Evolutionary conservation across 92 coral and sea anemone species (phyloP).

Genomic region (Galaxea fascicularis): DNA sequence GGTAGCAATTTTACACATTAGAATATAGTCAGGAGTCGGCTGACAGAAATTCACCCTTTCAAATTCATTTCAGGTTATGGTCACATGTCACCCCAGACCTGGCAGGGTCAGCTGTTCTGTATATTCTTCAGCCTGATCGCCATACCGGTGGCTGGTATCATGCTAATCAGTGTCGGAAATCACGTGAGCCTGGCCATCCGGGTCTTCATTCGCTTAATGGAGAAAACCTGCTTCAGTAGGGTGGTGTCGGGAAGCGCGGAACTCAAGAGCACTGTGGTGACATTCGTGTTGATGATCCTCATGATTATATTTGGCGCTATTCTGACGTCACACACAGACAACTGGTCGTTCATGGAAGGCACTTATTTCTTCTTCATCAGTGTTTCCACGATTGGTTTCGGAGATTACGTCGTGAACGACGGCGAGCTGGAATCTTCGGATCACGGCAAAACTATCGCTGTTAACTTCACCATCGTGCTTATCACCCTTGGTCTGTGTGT

Average conservation of each 20-base stretch:
- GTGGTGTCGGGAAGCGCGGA: slow-evolving; percentile 72
- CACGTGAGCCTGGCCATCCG: slow-evolving; percentile 87
- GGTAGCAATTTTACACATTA: too few relatives aligned
- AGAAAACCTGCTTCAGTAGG: slow-evolving; percentile 75
- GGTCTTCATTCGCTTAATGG: slow-evolving; percentile 70
- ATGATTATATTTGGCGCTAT: slow-evolving; percentile 90
- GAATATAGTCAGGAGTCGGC: too few relatives aligned
- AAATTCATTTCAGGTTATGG: slow-evolving; percentile 80
- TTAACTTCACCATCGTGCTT: slow-evolving; percentile 81
- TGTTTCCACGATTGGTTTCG: slow-evolving; percentile 95
- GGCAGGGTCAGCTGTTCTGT: slow-evolving; percentile 90
- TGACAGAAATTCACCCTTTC: neutral
- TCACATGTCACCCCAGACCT: slow-evolving; percentile 90
- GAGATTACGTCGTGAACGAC: slow-evolving; percentile 92
- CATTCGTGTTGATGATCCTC: slow-evolving; percentile 84
- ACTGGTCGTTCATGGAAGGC: slow-evolving; percentile 93
- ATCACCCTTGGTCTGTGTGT: slow-evolving; percentile 92
- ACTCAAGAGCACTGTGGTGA: slow-evolving; percentile 81
- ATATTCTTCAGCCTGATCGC: slow-evolving; percentile 88
- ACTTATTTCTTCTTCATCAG: slow-evolving; percentile 91
- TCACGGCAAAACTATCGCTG: slow-evolving; percentile 73
- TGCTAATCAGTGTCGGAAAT: slow-evolving; percentile 92
- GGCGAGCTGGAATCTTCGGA: slow-evolving; percentile 81
- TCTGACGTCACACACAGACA: slow-evolving; percentile 90
- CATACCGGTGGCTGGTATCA: slow-evolving; percentile 92